These are phyloP conservation scores for Upupa epops DNA, from an alignment of 2,113 vertebrate genomes.

Conservation along the genomic window DNA sequence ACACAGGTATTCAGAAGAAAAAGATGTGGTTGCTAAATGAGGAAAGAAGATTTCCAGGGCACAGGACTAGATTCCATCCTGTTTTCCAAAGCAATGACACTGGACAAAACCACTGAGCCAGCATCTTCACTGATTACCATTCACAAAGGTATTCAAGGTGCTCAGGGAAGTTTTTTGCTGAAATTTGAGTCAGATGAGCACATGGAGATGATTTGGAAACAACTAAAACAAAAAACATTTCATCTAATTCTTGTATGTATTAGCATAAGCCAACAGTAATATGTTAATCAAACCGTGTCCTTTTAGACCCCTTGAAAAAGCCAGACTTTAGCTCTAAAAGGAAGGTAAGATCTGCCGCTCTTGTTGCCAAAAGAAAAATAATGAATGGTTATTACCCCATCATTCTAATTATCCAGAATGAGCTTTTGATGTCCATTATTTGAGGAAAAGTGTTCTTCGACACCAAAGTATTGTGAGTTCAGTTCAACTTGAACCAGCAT, in stretches of 20 bases:
- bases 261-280: neutral
- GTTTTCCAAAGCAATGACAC: neutral
- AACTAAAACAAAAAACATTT: neutral
- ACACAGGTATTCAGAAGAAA: neutral
- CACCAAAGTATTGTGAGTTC: neutral
- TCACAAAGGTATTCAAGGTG: neutral
- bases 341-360: neutral
- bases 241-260: neutral
- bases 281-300: neutral
- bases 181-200: neutral
- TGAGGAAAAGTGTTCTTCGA: conserved; percentile 36
- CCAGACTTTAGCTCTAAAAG: neutral
- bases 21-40: neutral
- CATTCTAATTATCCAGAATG: neutral
- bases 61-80: neutral
- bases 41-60: neutral
- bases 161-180: neutral
- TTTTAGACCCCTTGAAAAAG: neutral
- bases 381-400: neutral
- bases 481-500: conserved; percentile 45
- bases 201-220: neutral
- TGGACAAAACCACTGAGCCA: neutral
- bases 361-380: conserved; percentile 48
- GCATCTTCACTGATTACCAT: neutral
- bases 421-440: neutral